phyloP scores from a whole-genome alignment of 2,888 invertebrate genomes.

The Acanthacorydalis orientalis region DNA sequence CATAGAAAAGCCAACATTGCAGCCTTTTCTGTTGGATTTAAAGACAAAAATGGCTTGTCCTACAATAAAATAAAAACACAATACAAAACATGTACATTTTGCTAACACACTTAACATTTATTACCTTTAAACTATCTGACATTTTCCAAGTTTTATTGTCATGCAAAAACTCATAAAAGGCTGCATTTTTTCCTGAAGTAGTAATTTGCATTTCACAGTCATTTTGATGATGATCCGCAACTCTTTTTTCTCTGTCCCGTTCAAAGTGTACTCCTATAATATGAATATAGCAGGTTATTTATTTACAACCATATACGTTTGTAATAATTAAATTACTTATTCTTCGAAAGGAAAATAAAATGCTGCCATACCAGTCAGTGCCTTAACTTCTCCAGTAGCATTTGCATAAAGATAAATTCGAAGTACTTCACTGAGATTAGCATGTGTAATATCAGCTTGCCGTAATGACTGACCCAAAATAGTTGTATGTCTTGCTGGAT shows the following conservation, averaged over 20 bases:
- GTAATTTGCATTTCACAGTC: slow-evolving; percentile 48
- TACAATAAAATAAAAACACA: slow-evolving; percentile 6
- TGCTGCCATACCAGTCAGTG: slow-evolving; percentile 39
- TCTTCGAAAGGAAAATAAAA: no score
- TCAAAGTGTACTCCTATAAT: slow-evolving; percentile 57
- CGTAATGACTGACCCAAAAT: slow-evolving; percentile 78
- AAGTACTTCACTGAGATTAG: slow-evolving; percentile 81
- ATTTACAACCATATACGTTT: no score
- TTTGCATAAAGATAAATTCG: slow-evolving; percentile 82
- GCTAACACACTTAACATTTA: neutral
- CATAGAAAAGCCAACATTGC: slow-evolving; percentile 81
- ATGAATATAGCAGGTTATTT: neutral
- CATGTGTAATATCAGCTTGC: slow-evolving; percentile 77
- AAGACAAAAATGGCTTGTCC: slow-evolving; percentile 69
- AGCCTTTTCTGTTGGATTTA: slow-evolving; percentile 74
- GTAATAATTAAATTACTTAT: no score
- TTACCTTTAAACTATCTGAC: slow-evolving; percentile 51
- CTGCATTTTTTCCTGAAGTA: slow-evolving; percentile 55
- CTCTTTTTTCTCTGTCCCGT: slow-evolving; percentile 59
- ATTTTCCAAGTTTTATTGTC: slow-evolving; percentile 64
- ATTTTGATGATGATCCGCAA: slow-evolving; percentile 69
- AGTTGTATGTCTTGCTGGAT: slow-evolving; percentile 78
- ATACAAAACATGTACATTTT: neutral
- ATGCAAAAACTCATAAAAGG: slow-evolving; percentile 62
- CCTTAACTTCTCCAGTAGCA: slow-evolving; percentile 72